These are phyloP conservation scores for Procambarus virginalis DNA, from an alignment of 1,140 invertebrate genomes.

Conservation along the genomic window DNA sequence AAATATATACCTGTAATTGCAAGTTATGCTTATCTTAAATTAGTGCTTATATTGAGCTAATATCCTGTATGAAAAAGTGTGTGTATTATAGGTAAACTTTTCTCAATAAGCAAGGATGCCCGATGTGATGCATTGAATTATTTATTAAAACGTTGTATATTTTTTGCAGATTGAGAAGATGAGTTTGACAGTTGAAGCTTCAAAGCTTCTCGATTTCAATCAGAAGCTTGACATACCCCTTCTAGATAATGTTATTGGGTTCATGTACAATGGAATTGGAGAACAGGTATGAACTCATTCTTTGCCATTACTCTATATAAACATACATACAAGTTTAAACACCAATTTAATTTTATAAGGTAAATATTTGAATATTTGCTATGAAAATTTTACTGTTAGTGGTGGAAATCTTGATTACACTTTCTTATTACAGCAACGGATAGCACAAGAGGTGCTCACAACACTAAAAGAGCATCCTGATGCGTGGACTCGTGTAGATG, in stretches of 20 bases:
- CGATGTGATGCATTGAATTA: too few relatives aligned
- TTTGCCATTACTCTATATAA: background rate
- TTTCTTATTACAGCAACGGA: conserved; percentile 81
- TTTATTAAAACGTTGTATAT: background rate
- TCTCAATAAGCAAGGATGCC: too few relatives aligned
- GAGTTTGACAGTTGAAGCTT: conserved; percentile 70
- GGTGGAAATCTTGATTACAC: background rate
- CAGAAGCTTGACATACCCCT: conserved; percentile 97
- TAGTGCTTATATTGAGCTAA: too few relatives aligned
- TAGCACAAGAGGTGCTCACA: conserved; percentile 96
- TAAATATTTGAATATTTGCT: too few relatives aligned
- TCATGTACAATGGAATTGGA: conserved; percentile 94
- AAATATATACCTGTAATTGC: too few relatives aligned
- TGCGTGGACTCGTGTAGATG: conserved; percentile 99
- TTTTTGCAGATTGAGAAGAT: conserved; percentile 64
- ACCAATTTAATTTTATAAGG: too few relatives aligned
- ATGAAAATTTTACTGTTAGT: too few relatives aligned
- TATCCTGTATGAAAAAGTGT: too few relatives aligned
- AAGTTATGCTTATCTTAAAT: too few relatives aligned
- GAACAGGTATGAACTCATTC: conserved; percentile 79
- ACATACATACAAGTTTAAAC: too few relatives aligned
- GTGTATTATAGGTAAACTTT: too few relatives aligned
- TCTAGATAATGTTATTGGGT: conserved; percentile 94
- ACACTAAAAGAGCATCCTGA: conserved; percentile 98
- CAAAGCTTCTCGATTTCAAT: conserved; percentile 91